These are phyloP conservation scores for Zaprionus camerounensis DNA, from an alignment of 1,140 invertebrate genomes.

Conservation along the genomic window DNA sequence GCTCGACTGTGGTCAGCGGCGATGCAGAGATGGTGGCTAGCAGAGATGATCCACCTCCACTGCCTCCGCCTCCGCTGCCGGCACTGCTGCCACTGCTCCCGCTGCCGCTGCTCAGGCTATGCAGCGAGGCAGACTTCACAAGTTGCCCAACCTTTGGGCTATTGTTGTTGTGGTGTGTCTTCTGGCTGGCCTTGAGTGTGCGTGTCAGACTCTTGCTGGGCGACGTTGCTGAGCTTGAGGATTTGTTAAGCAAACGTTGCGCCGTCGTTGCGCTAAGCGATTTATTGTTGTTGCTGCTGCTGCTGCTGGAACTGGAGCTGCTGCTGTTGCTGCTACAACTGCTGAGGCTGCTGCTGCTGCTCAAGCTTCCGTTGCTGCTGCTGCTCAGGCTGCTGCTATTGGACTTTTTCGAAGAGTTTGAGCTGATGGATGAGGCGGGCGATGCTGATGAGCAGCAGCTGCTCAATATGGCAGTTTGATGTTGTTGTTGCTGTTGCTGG, in stretches of 20 bases:
- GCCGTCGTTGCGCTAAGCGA: conserved; percentile 54
- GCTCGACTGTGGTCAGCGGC: conserved; percentile 77
- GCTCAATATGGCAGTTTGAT: conserved; percentile 54
- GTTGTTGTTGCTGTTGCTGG: conserved; percentile 60
- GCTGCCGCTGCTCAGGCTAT: conserved; percentile 74
- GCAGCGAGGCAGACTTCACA: conserved; percentile 76
- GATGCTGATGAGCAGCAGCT: conserved; percentile 73
- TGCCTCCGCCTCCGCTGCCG: conserved; percentile 46
- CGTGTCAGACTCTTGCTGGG: conserved; percentile 63
- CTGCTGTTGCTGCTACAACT: conserved; percentile 69
- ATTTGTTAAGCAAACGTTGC: conserved; percentile 66
- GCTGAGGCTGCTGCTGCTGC: conserved; percentile 63
- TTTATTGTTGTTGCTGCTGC: conserved; percentile 61
- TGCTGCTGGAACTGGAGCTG: conserved; percentile 46
- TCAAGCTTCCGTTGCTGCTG: conserved; percentile 60
- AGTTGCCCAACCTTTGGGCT: conserved; percentile 66
- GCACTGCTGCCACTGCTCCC: conserved; percentile 40
- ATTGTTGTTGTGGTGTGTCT: conserved; percentile 45
- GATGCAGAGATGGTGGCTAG: conserved; percentile 80
- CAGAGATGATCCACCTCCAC: conserved; percentile 70
- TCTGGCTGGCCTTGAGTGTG: conserved; percentile 70
- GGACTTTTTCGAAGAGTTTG: conserved; percentile 77
- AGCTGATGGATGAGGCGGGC: conserved; percentile 77
- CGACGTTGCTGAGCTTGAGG: conserved; percentile 53
- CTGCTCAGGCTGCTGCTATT: conserved; percentile 62